Conservation (phyloP, 2,888 invertebrate species). For the Drosophila multiciliata region DNA sequence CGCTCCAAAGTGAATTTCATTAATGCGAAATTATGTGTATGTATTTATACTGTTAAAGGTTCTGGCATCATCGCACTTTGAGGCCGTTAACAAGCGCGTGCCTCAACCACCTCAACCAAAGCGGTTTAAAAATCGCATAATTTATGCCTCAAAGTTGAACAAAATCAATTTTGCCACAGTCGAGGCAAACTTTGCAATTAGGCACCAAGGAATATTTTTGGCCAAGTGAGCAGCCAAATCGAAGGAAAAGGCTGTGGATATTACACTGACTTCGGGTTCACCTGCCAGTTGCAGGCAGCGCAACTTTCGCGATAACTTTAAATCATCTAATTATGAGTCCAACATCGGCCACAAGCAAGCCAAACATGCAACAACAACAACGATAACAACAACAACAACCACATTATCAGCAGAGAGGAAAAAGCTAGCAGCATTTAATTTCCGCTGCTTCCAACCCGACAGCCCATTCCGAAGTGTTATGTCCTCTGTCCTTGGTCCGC, state of each 20-base stretch:
- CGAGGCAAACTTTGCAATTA: constrained; percentile 75
- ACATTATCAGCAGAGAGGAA: constrained; percentile 13
- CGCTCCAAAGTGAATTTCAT: constrained; percentile 78
- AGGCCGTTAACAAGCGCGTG: constrained; percentile 6
- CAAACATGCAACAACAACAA: constrained; percentile 37
- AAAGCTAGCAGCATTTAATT: constrained; percentile 68
- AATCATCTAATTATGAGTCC: constrained; percentile 82
- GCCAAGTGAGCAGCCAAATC: constrained; percentile 55
- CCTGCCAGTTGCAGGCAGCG: constrained; percentile 52
- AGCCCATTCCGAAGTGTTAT: constrained; percentile 1
- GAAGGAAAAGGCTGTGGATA: constrained; percentile 3
- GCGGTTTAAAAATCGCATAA: constrained; percentile 71
- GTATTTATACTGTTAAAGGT: constrained; percentile 65
- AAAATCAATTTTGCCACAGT: constrained; percentile 75
- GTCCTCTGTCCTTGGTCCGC: background rate
- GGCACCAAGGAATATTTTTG: constrained; percentile 71
- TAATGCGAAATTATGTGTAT: constrained; percentile 77
- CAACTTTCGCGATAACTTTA: constrained; percentile 81
- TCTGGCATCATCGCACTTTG: constrained; percentile 17
- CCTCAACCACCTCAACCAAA: constrained; percentile 27
- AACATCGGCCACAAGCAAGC: constrained; percentile 62
- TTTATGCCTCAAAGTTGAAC: constrained; percentile 74
- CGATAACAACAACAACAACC: constrained; percentile 16
- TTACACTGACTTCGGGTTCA: constrained; percentile 3
- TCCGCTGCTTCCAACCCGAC: constrained; percentile 48